Percentiles rank a stretch among this genome's conserved stretches.
Evolutionary conservation across 2,113 vertebrate species (phyloP).

Genomic region (Saccopteryx bilineata): DNA sequence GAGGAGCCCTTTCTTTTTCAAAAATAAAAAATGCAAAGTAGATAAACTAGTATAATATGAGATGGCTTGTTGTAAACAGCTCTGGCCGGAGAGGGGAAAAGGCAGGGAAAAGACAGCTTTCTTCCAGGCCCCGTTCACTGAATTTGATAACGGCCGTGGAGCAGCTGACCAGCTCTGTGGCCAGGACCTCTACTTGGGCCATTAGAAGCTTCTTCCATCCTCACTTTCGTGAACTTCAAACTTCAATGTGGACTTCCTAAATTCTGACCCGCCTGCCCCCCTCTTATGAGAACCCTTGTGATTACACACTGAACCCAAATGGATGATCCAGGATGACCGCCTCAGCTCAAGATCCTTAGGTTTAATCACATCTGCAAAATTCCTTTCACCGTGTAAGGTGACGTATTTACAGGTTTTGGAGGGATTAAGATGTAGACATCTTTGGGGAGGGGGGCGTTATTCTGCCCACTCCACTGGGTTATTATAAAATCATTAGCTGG

Average conservation of each 20-base stretch:
- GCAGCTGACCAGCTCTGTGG: background rate
- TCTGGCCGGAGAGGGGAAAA: background rate
- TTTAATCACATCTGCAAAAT: background rate
- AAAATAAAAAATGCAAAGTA: slow-evolving; percentile 6
- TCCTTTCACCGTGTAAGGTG: background rate
- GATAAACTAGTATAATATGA: background rate
- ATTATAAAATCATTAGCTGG: background rate
- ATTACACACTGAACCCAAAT: background rate
- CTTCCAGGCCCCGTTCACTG: background rate
- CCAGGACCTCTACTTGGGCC: background rate
- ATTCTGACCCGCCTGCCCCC: background rate
- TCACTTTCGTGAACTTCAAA: background rate
- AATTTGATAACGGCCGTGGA: background rate
- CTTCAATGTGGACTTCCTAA: background rate
- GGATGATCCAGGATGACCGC: background rate
- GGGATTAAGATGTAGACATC: background rate
- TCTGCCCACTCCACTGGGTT: background rate
- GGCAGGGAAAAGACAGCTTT: background rate
- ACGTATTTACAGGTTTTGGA: background rate
- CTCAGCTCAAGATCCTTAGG: background rate
- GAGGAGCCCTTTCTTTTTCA: background rate
- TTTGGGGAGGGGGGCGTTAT: background rate
- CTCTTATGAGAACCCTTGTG: background rate
- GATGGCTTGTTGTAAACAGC: background rate
- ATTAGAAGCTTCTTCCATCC: slow-evolving; percentile 18